Evolutionary conservation across 2,797 vertebrate genomes (phyloP), one percentile per base, ranked within the genome.

Genomic region (Crypturellus tataupa): DNA sequence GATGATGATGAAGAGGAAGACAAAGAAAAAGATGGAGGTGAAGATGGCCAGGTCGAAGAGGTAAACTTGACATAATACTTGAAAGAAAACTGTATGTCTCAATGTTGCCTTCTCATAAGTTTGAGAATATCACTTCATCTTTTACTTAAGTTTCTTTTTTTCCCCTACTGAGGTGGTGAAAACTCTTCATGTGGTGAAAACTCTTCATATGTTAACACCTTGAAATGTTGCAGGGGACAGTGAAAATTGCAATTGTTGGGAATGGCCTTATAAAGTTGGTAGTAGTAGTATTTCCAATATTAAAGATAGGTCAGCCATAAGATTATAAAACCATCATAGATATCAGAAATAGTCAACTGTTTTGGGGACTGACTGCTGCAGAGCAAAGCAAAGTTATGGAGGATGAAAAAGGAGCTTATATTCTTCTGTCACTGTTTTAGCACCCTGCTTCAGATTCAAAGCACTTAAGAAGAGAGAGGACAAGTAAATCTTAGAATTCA

Each of bases 31-130:
- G 99, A 99, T 47, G 99, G 98, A 10, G 99, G 98, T 79, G 99
- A 99, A 97, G 99, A 99, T 35, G 99, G 99, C 20, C 99, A 99
- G 96, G 99, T 99, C 56, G 99, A 99, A 95, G 99, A 99, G 98
- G 99, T 99, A 97, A 96, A 91, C 29, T 75, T 83, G 84, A 63
- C 12, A 1, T 51, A 33, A 6, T 64, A 42, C 47, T 89, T 92
- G 42, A 79, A 91, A 68, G 33, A 71, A 85, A 82, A 35, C 7
- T 40, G 0, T 72, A 14, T 25, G 2, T 51, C 37, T 67, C 18
- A 70, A 37, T 76, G n/a, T 1, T 49, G 1, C 42, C 18, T 33
- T 65, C 39, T 13, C 33, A 0, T 68, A 64, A 39, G 82, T 63
- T 73, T 77, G 23, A 73, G 29, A 77, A 5, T 70, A 7, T 8